Evolutionary conservation across 1,140 invertebrate genomes (phyloP).

Genomic region (Drosophila pectinifera): DNA sequence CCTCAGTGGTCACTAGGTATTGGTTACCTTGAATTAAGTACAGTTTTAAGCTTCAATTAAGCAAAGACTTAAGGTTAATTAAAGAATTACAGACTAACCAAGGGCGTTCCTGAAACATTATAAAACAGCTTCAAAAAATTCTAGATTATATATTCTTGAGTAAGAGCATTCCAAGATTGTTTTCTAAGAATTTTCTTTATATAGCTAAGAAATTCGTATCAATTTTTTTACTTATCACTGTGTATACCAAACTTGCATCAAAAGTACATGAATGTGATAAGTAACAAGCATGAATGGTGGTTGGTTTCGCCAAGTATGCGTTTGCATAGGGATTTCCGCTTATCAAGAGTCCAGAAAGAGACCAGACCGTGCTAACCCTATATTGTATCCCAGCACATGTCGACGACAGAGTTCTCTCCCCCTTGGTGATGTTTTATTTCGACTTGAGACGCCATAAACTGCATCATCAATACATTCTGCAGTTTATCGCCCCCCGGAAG

Average conservation of each 20-base stretch:
- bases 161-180: background rate
- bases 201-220: background rate
- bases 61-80: conserved; percentile 7
- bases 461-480: conserved; percentile 50
- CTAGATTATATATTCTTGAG: too few relatives aligned
- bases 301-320: conserved; percentile 34
- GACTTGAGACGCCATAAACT: conserved; percentile 25
- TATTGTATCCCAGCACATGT: background rate
- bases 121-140: background rate
- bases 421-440: conserved; percentile 27
- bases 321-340: conserved; percentile 34
- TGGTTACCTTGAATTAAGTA: conserved; percentile 1
- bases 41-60: conserved; percentile 1
- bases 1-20: conserved; percentile 28
- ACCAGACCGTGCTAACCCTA: conserved; percentile 1
- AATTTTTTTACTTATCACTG: conserved; percentile 8
- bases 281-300: conserved; percentile 25
- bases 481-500: conserved; percentile 51
- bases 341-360: conserved; percentile 47
- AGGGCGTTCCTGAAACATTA: background rate
- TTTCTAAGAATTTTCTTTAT: background rate
- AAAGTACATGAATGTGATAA: conserved; percentile 15
- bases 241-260: conserved; percentile 19
- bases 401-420: conserved; percentile 9
- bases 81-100: background rate